Conservation (phyloP, 2,888 invertebrate genomes). For the Clusia tigrina region DNA sequence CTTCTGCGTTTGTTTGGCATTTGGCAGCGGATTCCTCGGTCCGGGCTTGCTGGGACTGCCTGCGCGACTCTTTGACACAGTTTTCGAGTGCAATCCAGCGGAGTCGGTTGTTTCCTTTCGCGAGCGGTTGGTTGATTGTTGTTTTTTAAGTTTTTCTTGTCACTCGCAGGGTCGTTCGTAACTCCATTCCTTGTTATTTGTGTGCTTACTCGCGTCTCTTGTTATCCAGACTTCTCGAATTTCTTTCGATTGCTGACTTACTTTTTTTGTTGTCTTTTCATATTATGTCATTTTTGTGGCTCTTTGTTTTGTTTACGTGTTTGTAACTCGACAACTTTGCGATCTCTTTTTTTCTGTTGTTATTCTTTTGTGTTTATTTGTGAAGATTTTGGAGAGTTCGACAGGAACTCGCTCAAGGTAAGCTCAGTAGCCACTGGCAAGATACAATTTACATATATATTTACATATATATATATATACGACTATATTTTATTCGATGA, state of each 20-base stretch:
- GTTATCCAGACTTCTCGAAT: conserved; percentile 4
- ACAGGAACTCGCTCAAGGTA: no score
- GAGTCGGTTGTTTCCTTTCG: conserved; percentile 57
- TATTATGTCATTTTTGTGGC: conserved; percentile 20
- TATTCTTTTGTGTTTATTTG: background rate
- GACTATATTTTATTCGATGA: no score
- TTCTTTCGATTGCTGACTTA: conserved; percentile 25
- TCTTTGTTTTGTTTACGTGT: conserved; percentile 14
- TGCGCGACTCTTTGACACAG: conserved; percentile 56
- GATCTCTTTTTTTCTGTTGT: background rate
- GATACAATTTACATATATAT: no score
- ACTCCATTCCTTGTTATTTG: conserved; percentile 26
- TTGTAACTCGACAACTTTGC: background rate
- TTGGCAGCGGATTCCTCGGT: conserved; percentile 8
- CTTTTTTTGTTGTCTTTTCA: conserved; percentile 21
- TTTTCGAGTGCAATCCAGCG: conserved; percentile 62
- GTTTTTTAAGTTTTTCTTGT: conserved; percentile 24
- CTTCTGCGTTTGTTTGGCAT: background rate
- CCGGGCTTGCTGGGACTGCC: conserved; percentile 45
- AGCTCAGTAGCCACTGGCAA: no score
- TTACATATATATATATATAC: no score
- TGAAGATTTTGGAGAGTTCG: background rate
- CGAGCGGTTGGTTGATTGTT: conserved; percentile 29
- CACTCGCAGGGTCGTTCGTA: conserved; percentile 11
- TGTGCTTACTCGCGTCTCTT: background rate